Percentiles rank a stretch among this genome's conserved stretches.
phyloP scores from a whole-genome alignment of 64 coral and sea anemone genomes.

The Actinia equina region DNA sequence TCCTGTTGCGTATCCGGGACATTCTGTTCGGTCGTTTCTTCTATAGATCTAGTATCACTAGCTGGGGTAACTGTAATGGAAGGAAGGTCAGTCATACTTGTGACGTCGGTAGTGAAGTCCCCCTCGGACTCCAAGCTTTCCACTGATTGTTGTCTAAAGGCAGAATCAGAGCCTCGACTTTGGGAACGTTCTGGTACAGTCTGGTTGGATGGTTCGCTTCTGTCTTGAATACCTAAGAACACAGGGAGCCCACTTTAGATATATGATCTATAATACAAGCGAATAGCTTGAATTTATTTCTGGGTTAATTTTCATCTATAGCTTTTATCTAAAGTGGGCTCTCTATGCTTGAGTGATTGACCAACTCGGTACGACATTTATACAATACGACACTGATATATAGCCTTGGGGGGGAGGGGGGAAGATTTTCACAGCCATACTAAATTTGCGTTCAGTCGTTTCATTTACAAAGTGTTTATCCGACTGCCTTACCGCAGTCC shows the following conservation, averaged over 20 bases:
- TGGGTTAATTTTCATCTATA: neutral
- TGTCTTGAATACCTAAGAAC: slow-evolving; percentile 5
- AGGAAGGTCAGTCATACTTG: slow-evolving; percentile 48
- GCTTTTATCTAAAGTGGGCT: no score
- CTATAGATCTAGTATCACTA: slow-evolving; percentile 22
- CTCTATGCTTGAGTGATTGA: neutral
- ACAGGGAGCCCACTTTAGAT: no score
- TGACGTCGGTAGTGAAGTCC: slow-evolving; percentile 43
- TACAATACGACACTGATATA: no score
- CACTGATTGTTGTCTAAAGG: slow-evolving; percentile 57
- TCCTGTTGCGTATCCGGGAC: slow-evolving; percentile 64
- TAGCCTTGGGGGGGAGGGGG: no score
- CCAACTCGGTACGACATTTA: neutral
- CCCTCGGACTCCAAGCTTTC: slow-evolving; percentile 78
- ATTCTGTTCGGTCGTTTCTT: slow-evolving; percentile 88
- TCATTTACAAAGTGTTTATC: no score
- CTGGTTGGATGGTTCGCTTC: slow-evolving; percentile 7
- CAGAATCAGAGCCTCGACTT: slow-evolving; percentile 40
- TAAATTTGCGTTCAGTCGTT: no score
- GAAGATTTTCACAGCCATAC: no score
- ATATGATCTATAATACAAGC: no score
- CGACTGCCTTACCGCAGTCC: no score
- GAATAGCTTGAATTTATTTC: neutral
- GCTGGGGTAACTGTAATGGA: slow-evolving; percentile 70
- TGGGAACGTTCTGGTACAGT: slow-evolving; percentile 11